Conservation (phyloP, 2,113 vertebrate species). For the Engystomops pustulosus region DNA sequence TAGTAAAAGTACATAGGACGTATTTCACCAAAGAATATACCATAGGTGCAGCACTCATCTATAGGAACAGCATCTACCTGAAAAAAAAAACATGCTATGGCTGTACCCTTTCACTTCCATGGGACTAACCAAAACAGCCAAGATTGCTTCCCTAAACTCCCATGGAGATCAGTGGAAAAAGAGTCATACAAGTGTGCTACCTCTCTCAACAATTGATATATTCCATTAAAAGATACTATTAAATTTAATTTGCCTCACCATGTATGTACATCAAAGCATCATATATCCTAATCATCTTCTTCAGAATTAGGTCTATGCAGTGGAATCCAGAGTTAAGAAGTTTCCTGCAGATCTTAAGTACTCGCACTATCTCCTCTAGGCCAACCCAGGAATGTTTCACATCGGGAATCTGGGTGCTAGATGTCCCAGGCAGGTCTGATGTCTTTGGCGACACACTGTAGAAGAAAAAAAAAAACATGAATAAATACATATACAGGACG, state of each 20-base stretch:
- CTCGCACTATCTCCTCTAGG: constrained; percentile 71
- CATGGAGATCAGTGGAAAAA: too few relatives aligned
- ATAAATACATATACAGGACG: too few relatives aligned
- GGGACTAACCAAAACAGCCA: too few relatives aligned
- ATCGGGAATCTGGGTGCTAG: not conserved
- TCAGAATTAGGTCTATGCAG: constrained; percentile 70
- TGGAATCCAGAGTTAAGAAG: constrained; percentile 73
- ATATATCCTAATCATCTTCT: constrained; percentile 77
- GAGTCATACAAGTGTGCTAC: too few relatives aligned
- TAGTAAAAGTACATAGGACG: not conserved
- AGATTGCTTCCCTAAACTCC: too few relatives aligned
- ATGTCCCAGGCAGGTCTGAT: constrained; percentile 12
- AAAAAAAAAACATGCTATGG: too few relatives aligned
- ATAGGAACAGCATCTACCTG: too few relatives aligned
- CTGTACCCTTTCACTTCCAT: too few relatives aligned
- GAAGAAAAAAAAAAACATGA: not conserved
- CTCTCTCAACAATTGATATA: too few relatives aligned
- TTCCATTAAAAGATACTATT: too few relatives aligned
- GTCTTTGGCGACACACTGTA: constrained; percentile 64
- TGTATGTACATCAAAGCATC: constrained; percentile 89
- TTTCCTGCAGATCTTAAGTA: constrained; percentile 79
- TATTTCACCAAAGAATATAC: too few relatives aligned
- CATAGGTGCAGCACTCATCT: too few relatives aligned
- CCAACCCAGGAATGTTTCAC: constrained; percentile 73
- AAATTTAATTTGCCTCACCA: constrained; percentile 71